Percentiles rank a stretch among this genome's conserved stretches.
These are phyloP conservation scores for Nematostella vectensis DNA, from an alignment of 92 coral and sea anemone species.

Conservation along the genomic window DNA sequence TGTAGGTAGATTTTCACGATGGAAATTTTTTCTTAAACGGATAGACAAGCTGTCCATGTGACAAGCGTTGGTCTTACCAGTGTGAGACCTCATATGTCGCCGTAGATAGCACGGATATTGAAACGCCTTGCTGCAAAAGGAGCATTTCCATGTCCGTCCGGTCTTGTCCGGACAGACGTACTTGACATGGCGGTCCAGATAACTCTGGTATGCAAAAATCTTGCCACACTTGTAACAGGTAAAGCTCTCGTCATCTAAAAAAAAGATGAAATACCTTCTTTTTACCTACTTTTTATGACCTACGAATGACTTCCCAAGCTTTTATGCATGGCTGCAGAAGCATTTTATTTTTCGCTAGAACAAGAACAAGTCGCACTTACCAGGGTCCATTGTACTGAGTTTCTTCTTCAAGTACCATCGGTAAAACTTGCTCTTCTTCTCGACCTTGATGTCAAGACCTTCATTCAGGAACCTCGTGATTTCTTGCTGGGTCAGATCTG, in stretches of 20 bases:
- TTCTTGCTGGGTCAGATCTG: constrained; percentile 80
- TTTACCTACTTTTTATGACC: not conserved
- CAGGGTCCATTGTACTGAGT: constrained; percentile 63
- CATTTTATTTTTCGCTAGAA: no score
- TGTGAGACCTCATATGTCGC: constrained; percentile 96
- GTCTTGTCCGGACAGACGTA: constrained; percentile 99
- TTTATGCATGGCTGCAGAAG: no score
- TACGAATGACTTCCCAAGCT: no score
- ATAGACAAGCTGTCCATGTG: no score
- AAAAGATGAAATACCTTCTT: not conserved
- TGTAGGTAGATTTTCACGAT: no score
- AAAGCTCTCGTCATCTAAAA: constrained; percentile 82
- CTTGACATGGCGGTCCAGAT: constrained; percentile 93
- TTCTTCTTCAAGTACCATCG: constrained; percentile 91
- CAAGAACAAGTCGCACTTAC: no score
- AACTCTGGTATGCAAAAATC: constrained; percentile 96
- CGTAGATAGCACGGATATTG: constrained; percentile 95
- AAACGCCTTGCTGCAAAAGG: constrained; percentile 92
- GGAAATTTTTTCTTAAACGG: no score
- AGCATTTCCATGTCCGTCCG: constrained; percentile 97
- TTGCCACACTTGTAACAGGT: constrained; percentile 98
- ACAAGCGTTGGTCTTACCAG: no score
- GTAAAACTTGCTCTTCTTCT: constrained; percentile 65
- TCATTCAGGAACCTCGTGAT: constrained; percentile 70
- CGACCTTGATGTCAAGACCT: constrained; percentile 80